Percentiles rank a stretch among this genome's conserved stretches.
Conservation (phyloP, 2,888 invertebrate genomes). For the Azorinus chamasolen region DNA sequence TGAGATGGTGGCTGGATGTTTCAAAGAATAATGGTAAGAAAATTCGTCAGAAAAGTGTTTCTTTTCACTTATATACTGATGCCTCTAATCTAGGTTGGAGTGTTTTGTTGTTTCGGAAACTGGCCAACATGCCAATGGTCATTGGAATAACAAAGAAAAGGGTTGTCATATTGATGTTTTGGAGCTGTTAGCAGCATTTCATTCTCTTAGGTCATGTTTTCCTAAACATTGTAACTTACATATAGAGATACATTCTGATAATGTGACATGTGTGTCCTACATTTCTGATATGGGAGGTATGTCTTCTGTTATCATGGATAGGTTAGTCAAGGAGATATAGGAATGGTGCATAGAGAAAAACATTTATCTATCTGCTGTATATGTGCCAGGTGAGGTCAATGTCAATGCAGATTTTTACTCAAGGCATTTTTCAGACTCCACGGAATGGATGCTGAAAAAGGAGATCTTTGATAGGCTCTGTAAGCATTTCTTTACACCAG, state of each 20-base stretch:
- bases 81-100: not conserved
- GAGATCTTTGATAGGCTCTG: conserved; percentile 25
- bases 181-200: conserved; percentile 2
- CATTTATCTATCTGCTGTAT: not conserved
- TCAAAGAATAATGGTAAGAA: too few relatives aligned
- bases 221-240: not conserved
- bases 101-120: not conserved
- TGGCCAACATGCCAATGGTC: not conserved
- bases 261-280: conserved; percentile 5
- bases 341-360: conserved; percentile 8
- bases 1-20: too few relatives aligned
- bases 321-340: conserved; percentile 2
- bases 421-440: conserved; percentile 49
- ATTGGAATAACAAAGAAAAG: not conserved
- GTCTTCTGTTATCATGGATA: not conserved
- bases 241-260: conserved; percentile 5
- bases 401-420: too few relatives aligned
- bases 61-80: conserved; percentile 9
- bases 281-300: conserved; percentile 10
- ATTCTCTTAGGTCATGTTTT: not conserved
- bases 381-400: conserved; percentile 27
- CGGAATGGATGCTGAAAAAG: conserved; percentile 52
- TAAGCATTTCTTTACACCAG: conserved; percentile 38
- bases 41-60: not conserved
- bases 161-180: not conserved